Evolutionary conservation across 1,140 invertebrate species (phyloP).

Genomic region (Cataglyphis hispanica): DNA sequence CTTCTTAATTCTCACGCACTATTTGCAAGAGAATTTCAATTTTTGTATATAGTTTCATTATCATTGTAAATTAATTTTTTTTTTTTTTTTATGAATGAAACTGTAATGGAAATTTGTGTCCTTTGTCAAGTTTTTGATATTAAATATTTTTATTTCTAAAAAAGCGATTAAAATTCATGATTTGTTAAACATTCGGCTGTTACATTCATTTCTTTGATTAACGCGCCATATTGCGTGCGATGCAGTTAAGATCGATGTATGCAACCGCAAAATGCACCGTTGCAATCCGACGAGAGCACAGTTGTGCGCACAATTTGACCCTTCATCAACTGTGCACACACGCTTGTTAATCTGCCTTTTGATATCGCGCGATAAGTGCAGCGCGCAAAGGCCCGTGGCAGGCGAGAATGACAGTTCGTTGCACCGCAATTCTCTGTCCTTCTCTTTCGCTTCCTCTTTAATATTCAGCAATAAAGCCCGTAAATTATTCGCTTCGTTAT

Average conservation of each 20-base stretch:
- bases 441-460: background rate
- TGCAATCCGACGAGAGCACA: constrained; percentile 22
- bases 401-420: constrained; percentile 46
- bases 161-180: background rate
- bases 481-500: constrained; percentile 33
- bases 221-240: constrained; percentile 8
- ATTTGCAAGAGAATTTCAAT: background rate
- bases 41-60: background rate
- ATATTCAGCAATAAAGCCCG: background rate
- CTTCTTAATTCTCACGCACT: background rate
- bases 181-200: background rate
- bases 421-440: constrained; percentile 15
- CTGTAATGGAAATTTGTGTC: background rate
- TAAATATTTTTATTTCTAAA: constrained; percentile 6
- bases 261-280: constrained; percentile 39
- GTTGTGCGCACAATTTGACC: constrained; percentile 17
- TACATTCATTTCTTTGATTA: background rate
- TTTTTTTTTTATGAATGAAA: background rate
- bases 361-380: constrained; percentile 42
- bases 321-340: constrained; percentile 34
- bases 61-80: background rate
- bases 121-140: background rate
- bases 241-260: constrained; percentile 21
- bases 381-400: constrained; percentile 42
- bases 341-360: constrained; percentile 50